Base-by-base conservation (phyloP, 2,888 invertebrate species). In the Agrotis puta region DNA sequence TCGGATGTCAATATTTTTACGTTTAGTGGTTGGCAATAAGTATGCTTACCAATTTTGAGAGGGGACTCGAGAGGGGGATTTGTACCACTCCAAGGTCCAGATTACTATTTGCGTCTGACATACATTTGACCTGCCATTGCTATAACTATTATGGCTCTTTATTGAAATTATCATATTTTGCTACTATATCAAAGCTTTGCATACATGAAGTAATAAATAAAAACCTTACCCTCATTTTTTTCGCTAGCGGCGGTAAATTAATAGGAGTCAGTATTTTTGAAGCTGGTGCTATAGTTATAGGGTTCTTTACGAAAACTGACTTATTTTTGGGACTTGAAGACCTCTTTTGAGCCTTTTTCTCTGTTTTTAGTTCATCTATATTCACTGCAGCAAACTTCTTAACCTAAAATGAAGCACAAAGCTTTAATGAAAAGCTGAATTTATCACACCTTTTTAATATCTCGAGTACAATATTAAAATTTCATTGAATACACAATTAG, bases 381-480 rank as follows among this genome's bases (percentile, higher is more conserved):
- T 87, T 90, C 1, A 95, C 92, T 6, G 95, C 92, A 59, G 96
- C 96, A 91, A 96, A 96, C 77, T 96, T 95, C 86, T 95, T 96
- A 1, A 96, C 96, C 95, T 95, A 73, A 16, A 86, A 86, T 27
- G 9, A 63, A 68, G 20, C 11, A 73, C 0, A 13, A 43, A n/a
- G n/a, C n/a, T n/a, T n/a, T n/a, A n/a, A n/a, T n/a, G n/a, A n/a
- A n/a, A n/a, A n/a, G n/a, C n/a, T n/a, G n/a, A n/a, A n/a, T n/a
- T n/a, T n/a, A n/a, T n/a, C n/a, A n/a, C n/a, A n/a, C n/a, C n/a
- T n/a, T n/a, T n/a, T n/a, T n/a, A n/a, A n/a, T n/a, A n/a, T n/a
- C n/a, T n/a, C n/a, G 20, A 20, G 16, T 62, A 9, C 5, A 14
- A 3, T 18, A 20, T 22, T 18, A 18, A 33, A 64, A 13, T 7